Conservation (phyloP, 2,113 vertebrate species). For the Channa argus region DNA sequence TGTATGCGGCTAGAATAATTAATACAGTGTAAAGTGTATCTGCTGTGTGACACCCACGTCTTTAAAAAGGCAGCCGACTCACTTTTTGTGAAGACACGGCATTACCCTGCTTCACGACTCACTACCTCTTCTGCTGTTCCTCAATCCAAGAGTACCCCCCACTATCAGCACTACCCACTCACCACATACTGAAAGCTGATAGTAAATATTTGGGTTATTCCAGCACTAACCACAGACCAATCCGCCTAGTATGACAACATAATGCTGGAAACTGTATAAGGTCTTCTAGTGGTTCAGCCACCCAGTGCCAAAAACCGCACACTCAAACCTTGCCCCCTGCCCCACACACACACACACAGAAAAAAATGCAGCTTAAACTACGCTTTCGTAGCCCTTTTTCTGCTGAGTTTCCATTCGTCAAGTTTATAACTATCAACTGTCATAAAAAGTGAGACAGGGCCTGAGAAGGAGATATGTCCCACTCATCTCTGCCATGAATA, state of each 20-base stretch:
- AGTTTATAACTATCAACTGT: conserved; percentile 36
- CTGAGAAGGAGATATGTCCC: conserved; percentile 15
- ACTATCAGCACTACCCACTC: conserved; percentile 45
- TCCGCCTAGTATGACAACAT: conserved; percentile 43
- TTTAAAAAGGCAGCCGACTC: too few relatives aligned
- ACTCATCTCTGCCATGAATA: conserved; percentile 1
- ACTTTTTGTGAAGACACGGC: neutral
- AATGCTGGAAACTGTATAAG: conserved; percentile 57
- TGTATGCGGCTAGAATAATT: too few relatives aligned
- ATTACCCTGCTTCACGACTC: conserved; percentile 24
- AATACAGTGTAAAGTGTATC: too few relatives aligned
- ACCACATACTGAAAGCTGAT: conserved; percentile 47
- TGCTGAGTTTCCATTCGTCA: conserved; percentile 46
- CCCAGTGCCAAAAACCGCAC: conserved; percentile 57
- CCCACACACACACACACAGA: conserved; percentile 1
- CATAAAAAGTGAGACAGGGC: conserved; percentile 46
- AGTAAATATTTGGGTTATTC: conserved; percentile 55
- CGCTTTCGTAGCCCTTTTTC: conserved; percentile 23
- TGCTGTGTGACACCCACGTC: too few relatives aligned
- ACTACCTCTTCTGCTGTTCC: conserved; percentile 41
- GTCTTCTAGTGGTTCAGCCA: conserved; percentile 31
- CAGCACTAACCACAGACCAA: conserved; percentile 43
- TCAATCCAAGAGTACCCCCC: conserved; percentile 35
- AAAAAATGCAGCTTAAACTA: conserved; percentile 1
- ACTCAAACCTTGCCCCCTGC: conserved; percentile 37